Base-by-base conservation (phyloP, 2,888 invertebrate genomes). In the Meloe dianella region DNA sequence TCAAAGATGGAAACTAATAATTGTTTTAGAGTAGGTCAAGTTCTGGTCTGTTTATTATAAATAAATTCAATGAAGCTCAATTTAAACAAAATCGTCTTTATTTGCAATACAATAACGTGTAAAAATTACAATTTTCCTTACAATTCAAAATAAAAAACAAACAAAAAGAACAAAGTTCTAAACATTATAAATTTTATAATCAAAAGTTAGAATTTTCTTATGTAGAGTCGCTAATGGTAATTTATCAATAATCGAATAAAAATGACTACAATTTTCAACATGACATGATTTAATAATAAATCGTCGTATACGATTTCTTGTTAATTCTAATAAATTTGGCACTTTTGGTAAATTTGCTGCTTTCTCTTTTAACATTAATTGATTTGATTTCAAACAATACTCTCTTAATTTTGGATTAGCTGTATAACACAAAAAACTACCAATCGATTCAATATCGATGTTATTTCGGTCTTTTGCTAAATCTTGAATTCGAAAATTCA, bases 171-270 rank as follows among this genome's bases (percentile, higher is more conserved):
- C 20, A 51, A 41, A 41, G 8, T 51, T 22, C 5, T 24, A 51
- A 54, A 54, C 27, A 54, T 54, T 12, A 27, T 54, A 54, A 54
- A 54, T 24, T 54, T 54, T n/a, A n/a, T 7, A 27, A n/a, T 54
- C 27, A n/a, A 54, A 54, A 24, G 24, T 54, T n/a, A 54, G n/a
- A 54, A 54, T 54, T 14, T 14, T 7, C 1, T 27, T n/a, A 27
- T 54, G 54, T 14, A 54, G 14, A 1, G 10, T 1, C 1, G 54
- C 54, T 10, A 54, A 27, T 24, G 24, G 24, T 7, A 54, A n/a
- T 7, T 54, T 27, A 27, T 27, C 27, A 54, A 54, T 27, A n/a
- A 54, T n/a, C 0, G 1, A 24, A 27, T 27, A 27, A 27, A 27
- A 54, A 2, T 27, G 1, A 0, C 24, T 24, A 54, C 14, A 27